These are phyloP conservation scores for Penaeus japonicus DNA, from an alignment of 1,140 invertebrate genomes.

Conservation along the genomic window DNA sequence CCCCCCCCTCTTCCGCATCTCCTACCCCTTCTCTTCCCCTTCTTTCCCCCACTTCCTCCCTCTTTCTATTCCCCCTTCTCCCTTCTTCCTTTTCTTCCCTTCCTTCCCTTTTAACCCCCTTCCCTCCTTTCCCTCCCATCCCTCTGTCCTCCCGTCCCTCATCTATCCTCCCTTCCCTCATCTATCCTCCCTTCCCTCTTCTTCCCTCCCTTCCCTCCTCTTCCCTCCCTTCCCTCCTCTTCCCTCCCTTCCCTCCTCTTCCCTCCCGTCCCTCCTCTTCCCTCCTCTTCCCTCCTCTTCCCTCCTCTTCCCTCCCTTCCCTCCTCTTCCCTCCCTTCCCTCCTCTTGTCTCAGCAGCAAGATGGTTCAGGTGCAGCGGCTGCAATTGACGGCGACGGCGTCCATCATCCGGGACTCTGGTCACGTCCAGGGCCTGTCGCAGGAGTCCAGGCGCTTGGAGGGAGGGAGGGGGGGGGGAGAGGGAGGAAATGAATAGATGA, in stretches of 20 bases:
- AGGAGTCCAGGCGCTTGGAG: no score
- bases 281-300: neutral
- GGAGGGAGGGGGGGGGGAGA: no score
- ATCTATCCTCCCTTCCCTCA: neutral
- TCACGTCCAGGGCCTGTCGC: no score
- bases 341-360: neutral
- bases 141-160: neutral
- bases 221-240: neutral
- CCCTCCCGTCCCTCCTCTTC: neutral
- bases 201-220: neutral
- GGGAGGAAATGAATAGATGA: no score
- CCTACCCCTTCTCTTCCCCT: neutral
- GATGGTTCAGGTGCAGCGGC: no score
- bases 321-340: neutral
- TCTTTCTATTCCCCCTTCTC: neutral
- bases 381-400: neutral
- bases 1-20: neutral
- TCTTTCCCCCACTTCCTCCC: neutral
- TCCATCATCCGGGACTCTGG: no score
- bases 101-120: neutral
- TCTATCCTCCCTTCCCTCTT: neutral
- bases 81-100: neutral
- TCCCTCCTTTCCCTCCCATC: neutral
- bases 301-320: neutral
- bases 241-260: neutral